Conservation (phyloP, 2,797 vertebrate genomes). For the Prionace glauca region DNA sequence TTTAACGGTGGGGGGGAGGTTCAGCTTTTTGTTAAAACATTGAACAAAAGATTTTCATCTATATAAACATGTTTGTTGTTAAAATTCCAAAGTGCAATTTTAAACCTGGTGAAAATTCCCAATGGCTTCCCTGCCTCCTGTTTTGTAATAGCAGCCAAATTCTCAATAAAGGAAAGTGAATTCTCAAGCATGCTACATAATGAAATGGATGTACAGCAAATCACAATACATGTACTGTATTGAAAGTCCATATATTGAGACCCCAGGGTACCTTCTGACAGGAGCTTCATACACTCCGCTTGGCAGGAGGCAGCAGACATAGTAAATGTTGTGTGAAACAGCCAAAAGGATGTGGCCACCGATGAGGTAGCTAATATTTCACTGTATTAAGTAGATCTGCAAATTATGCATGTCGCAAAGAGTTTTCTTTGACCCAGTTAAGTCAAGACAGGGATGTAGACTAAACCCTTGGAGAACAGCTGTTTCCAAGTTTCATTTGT, state of each 20-base stretch:
- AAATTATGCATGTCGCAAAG: background rate
- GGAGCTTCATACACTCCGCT: background rate
- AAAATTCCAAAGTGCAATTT: conserved; percentile 4
- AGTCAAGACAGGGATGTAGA: background rate
- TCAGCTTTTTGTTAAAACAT: background rate
- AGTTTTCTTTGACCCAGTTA: background rate
- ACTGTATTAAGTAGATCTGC: background rate
- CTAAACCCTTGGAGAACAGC: background rate
- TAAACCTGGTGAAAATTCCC: background rate
- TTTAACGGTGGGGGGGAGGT: background rate
- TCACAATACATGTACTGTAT: background rate
- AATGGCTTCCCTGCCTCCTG: background rate
- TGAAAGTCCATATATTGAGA: background rate
- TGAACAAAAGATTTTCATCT: background rate
- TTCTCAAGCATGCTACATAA: background rate
- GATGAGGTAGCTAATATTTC: background rate
- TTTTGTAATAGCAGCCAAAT: background rate
- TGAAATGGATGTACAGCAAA: background rate
- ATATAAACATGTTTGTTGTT: background rate
- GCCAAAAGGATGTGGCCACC: background rate
- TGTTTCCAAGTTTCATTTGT: background rate
- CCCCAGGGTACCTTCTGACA: background rate
- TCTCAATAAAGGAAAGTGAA: background rate
- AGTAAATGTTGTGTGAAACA: conserved; percentile 23
- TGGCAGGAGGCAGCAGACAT: background rate